Conservation (phyloP, 2,113 vertebrate genomes). For the Pygoscelis adeliae region DNA sequence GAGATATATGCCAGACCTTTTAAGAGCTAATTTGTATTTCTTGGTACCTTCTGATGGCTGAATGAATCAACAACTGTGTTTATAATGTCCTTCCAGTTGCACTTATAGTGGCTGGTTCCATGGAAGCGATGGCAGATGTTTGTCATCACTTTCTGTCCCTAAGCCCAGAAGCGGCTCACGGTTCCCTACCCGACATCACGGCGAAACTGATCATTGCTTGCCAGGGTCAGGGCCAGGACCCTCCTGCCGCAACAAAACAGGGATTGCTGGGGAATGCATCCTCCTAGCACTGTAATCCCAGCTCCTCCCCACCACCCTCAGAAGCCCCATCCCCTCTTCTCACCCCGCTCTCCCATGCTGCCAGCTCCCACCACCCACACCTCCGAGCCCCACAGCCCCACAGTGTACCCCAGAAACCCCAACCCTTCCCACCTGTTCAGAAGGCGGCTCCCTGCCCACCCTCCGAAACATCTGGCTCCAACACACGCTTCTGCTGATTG, state of each 20-base stretch:
- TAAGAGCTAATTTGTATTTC: not conserved
- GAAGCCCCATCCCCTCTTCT: not conserved
- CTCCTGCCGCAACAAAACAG: not conserved
- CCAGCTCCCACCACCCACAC: not conserved
- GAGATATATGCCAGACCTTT: not conserved
- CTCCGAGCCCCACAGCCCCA: not conserved
- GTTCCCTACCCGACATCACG: rapidly evolving
- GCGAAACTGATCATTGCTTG: not conserved
- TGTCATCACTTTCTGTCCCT: not conserved
- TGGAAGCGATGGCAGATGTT: not conserved
- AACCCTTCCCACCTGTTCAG: rapidly evolving
- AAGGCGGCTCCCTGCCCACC: rapidly evolving
- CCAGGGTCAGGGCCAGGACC: no score
- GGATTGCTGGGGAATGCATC: not conserved
- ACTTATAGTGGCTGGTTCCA: rapidly evolving
- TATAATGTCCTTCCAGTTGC: not conserved
- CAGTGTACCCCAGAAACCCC: not conserved
- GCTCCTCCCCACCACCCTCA: rapidly evolving
- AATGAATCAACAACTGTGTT: not conserved
- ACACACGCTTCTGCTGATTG: rapidly evolving
- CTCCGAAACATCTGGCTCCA: not conserved
- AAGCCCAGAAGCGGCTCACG: rapidly evolving
- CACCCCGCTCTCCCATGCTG: rapidly evolving
- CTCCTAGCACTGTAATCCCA: not conserved
- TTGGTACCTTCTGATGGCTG: not conserved